Evolutionary conservation across 2,797 vertebrate species (phyloP).

Genomic region (Melanotaenia pygmaea): DNA sequence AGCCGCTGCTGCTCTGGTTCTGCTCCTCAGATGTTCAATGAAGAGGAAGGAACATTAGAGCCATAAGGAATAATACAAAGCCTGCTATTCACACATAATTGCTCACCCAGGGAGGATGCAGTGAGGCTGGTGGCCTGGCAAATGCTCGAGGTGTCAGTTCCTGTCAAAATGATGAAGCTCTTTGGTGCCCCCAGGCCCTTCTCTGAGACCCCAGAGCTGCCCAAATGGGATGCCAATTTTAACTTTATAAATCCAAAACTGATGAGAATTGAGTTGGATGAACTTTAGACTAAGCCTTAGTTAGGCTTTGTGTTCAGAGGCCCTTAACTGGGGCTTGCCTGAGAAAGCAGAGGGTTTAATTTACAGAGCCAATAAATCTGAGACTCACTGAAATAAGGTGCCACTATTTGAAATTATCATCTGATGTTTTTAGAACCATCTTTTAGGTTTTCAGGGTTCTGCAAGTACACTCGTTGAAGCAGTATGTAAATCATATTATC

Average conservation of each 20-base stretch:
- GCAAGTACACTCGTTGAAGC: slow-evolving; percentile 1
- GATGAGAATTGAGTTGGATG: slow-evolving; percentile 71
- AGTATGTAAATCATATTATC: background rate
- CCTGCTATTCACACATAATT: slow-evolving; percentile 82
- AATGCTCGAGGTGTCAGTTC: slow-evolving; percentile 76
- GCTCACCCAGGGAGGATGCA: slow-evolving; percentile 83
- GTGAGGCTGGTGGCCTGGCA: slow-evolving; percentile 73
- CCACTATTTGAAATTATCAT: slow-evolving; percentile 49
- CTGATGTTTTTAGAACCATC: slow-evolving; percentile 13
- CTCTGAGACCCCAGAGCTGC: slow-evolving; percentile 62
- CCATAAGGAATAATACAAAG: slow-evolving; percentile 80
- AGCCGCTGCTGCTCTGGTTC: slow-evolving; percentile 47
- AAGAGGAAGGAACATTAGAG: slow-evolving; percentile 74
- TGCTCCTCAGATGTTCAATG: slow-evolving; percentile 70
- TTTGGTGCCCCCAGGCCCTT: slow-evolving; percentile 56
- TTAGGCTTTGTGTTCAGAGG: slow-evolving; percentile 50
- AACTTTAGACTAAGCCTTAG: slow-evolving; percentile 59
- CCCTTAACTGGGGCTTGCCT: slow-evolving; percentile 56
- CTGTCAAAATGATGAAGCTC: slow-evolving; percentile 84
- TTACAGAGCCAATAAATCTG: slow-evolving; percentile 61
- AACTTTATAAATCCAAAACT: slow-evolving; percentile 76
- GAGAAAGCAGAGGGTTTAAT: slow-evolving; percentile 53
- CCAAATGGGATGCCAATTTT: slow-evolving; percentile 76
- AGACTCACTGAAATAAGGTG: slow-evolving; percentile 27
- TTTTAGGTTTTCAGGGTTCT: slow-evolving; percentile 30